A percentile compares a stretch with the other conserved stretches of the same genome.
Evolutionary conservation across 2,888 invertebrate genomes (phyloP).

Genomic region (Eristalis pertinax): DNA sequence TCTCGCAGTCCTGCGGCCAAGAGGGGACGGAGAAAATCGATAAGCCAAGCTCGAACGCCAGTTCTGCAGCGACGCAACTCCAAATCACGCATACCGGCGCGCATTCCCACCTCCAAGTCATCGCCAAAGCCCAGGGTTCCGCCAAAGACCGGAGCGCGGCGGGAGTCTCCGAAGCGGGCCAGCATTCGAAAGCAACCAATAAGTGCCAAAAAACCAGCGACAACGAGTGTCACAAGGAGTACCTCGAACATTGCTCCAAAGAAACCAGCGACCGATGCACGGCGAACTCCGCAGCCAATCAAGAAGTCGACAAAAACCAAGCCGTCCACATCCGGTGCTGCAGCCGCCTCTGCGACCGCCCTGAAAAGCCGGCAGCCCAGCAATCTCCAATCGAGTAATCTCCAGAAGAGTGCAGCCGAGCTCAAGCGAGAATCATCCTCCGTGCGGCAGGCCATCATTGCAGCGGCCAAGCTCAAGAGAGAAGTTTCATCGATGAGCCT

Average conservation of each 20-base stretch:
- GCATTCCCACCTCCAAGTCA: slow-evolving; percentile 68
- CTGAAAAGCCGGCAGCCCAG: slow-evolving; percentile 70
- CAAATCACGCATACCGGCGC: slow-evolving; percentile 77
- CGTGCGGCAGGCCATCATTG: slow-evolving; percentile 51
- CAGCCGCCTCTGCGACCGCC: slow-evolving; percentile 1
- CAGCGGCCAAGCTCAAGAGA: slow-evolving; percentile 51
- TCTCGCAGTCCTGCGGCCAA: slow-evolving; percentile 75
- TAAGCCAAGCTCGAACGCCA: slow-evolving; percentile 73
- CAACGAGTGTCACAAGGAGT: slow-evolving; percentile 38
- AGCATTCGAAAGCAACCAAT: slow-evolving; percentile 74
- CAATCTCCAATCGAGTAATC: slow-evolving; percentile 68
- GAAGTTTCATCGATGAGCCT: slow-evolving; percentile 60
- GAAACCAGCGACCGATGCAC: slow-evolving; percentile 7
- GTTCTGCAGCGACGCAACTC: slow-evolving; percentile 72
- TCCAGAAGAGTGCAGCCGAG: slow-evolving; percentile 61
- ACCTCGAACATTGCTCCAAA: slow-evolving; percentile 16
- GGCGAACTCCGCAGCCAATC: slow-evolving; percentile 72
- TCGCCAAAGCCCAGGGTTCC: slow-evolving; percentile 63
- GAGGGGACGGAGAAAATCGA: slow-evolving; percentile 74
- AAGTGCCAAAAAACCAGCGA: slow-evolving; percentile 80
- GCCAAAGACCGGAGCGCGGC: slow-evolving; percentile 37
- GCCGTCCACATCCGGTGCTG: neutral
- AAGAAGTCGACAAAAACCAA: slow-evolving; percentile 44
- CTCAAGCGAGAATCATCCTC: slow-evolving; percentile 73
- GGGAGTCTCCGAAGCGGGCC: slow-evolving; percentile 54